Conservation (phyloP, 2,113 vertebrate species). For the Poecile atricapillus region DNA sequence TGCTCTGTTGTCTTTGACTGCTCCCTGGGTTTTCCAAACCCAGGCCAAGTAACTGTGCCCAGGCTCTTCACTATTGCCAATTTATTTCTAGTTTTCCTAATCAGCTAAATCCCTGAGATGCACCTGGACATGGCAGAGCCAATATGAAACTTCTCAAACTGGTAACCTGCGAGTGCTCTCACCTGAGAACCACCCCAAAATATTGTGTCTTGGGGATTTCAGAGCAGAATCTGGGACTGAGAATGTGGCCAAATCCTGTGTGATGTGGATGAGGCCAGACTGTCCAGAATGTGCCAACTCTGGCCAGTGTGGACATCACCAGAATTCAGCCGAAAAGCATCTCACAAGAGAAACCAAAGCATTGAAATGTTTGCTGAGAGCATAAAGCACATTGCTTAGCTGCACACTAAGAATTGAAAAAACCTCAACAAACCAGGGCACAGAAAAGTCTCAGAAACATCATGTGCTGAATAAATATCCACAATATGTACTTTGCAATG, state of each 20-base stretch:
- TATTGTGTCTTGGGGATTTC: fast-evolving
- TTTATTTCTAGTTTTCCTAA: neutral
- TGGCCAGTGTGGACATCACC: neutral
- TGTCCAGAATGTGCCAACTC: neutral
- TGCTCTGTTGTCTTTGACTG: neutral
- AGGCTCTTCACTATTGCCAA: too few species aligned
- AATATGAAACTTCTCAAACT: neutral
- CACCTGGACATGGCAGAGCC: neutral
- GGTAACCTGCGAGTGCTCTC: neutral
- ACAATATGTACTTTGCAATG: neutral
- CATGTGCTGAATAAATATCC: neutral
- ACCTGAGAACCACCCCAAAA: neutral
- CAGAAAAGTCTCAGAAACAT: neutral
- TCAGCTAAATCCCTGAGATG: neutral
- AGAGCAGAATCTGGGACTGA: neutral
- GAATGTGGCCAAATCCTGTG: neutral
- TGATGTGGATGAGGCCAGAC: neutral
- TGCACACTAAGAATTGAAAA: neutral
- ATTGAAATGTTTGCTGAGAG: neutral
- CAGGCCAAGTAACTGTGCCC: neutral
- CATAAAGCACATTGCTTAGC: neutral
- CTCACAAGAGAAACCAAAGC: neutral
- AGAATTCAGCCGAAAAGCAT: neutral
- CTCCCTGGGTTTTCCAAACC: neutral
- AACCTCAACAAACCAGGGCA: neutral